Evolutionary conservation across 2,888 invertebrate genomes (phyloP).

Genomic region (Epirrita christyi): DNA sequence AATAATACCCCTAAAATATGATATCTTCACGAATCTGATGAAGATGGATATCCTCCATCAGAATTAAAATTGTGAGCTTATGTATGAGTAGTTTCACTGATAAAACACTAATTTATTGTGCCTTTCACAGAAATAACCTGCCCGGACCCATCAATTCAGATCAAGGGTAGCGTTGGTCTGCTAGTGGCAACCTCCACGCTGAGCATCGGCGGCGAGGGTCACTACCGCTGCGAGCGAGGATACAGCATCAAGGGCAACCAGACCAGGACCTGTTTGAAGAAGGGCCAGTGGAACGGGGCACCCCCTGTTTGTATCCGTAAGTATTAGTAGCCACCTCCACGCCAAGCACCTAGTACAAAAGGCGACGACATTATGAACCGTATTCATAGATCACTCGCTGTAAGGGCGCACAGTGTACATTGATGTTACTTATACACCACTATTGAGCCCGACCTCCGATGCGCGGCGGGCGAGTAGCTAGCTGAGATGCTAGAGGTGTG

Average conservation of each 20-base stretch:
- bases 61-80: too few species aligned
- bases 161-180: slow-evolving; percentile 81
- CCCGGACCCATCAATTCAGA: slow-evolving; percentile 86
- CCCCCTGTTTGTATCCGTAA: slow-evolving; percentile 93
- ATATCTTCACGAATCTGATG: too few species aligned
- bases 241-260: slow-evolving; percentile 91
- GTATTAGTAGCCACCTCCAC: slow-evolving; percentile 47
- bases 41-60: too few species aligned
- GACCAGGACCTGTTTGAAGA: slow-evolving; percentile 89
- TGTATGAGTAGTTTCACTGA: too few species aligned
- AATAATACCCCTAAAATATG: too few species aligned
- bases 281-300: slow-evolving; percentile 93
- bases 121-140: slow-evolving; percentile 89
- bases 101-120: neutral
- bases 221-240: slow-evolving; percentile 93
- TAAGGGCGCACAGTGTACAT: too few species aligned
- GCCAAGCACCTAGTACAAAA: neutral
- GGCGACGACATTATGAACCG: too few species aligned
- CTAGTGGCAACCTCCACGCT: slow-evolving; percentile 86
- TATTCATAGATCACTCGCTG: too few species aligned
- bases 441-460: too few species aligned
- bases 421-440: too few species aligned
- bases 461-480: too few species aligned
- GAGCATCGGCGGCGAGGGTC: slow-evolving; percentile 91
- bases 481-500: too few species aligned